phyloP scores from a whole-genome alignment of 2,797 vertebrate species.

The Alfaro cultratus region DNA sequence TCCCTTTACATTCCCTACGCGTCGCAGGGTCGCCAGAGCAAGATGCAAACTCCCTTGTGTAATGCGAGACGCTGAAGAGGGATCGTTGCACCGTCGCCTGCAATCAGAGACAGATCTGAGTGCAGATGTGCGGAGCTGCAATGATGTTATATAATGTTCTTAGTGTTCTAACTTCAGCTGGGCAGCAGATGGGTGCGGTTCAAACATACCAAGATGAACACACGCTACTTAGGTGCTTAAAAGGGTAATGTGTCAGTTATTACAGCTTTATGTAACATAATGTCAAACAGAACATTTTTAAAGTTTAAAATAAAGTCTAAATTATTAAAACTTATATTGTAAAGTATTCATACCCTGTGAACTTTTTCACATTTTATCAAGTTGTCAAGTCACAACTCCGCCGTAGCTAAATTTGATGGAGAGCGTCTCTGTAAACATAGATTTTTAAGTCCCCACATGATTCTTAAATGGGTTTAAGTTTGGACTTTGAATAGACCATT shows the following conservation, averaged over 20 bases:
- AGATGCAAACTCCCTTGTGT: conserved; percentile 62
- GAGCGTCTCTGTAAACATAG: background rate
- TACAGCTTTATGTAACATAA: background rate
- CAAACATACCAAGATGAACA: conserved; percentile 14
- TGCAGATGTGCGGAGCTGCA: conserved; percentile 35
- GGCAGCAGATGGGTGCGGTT: conserved; percentile 42
- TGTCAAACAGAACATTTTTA: background rate
- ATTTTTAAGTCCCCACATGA: background rate
- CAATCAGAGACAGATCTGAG: conserved; percentile 32
- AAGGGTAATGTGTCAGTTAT: conserved; percentile 10
- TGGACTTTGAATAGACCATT: background rate
- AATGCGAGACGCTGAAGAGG: conserved; percentile 35
- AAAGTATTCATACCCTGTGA: background rate
- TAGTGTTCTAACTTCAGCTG: conserved; percentile 31
- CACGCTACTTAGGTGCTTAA: conserved; percentile 9
- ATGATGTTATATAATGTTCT: conserved; percentile 49
- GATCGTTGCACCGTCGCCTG: conserved; percentile 18
- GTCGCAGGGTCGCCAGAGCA: conserved; percentile 41
- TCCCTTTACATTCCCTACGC: conserved; percentile 63
- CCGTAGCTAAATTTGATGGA: background rate
- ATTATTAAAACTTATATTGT: background rate
- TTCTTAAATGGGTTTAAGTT: background rate
- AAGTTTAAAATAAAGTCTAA: background rate
- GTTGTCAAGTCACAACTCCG: background rate
- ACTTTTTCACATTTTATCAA: background rate